A percentile compares a stretch with the other conserved stretches of the same genome.
Conservation (phyloP, 2,113 vertebrate species). For the Taurulus bubalis region DNA sequence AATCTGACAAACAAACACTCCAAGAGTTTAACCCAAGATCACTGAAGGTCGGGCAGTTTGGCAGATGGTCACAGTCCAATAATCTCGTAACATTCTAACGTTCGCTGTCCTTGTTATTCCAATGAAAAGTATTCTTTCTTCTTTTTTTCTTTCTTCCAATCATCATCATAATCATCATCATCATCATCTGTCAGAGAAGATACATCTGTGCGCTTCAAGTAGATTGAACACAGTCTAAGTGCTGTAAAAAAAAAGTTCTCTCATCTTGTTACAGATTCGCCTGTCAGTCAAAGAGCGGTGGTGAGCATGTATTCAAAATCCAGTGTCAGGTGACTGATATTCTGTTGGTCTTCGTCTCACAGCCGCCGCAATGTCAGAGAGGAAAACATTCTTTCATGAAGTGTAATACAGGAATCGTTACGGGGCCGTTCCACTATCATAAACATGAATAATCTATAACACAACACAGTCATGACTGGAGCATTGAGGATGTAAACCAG, state of each 20-base stretch:
- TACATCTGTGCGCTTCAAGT: constrained; percentile 73
- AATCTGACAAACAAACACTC: constrained; percentile 23
- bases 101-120: constrained; percentile 9
- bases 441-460: constrained; percentile 52
- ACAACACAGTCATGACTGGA: constrained; percentile 56
- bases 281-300: constrained; percentile 51
- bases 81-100: constrained; percentile 16
- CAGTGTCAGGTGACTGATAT: constrained; percentile 74
- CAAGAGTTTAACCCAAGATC: constrained; percentile 26
- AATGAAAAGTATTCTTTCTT: constrained; percentile 15
- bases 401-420: constrained; percentile 48
- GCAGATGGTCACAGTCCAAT: constrained; percentile 44
- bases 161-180: constrained; percentile 29
- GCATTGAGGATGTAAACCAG: constrained; percentile 61
- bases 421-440: constrained; percentile 42
- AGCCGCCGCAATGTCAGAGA: constrained; percentile 49
- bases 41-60: constrained; percentile 25
- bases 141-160: neutral
- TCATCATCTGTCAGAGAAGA: constrained; percentile 43
- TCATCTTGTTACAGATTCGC: constrained; percentile 31
- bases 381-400: constrained; percentile 64
- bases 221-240: constrained; percentile 68
- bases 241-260: constrained; percentile 38
- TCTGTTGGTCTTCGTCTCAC: constrained; percentile 48
- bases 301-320: constrained; percentile 63